Conservation (phyloP, 2,888 invertebrate genomes). For the Cheilosia scutellata region DNA sequence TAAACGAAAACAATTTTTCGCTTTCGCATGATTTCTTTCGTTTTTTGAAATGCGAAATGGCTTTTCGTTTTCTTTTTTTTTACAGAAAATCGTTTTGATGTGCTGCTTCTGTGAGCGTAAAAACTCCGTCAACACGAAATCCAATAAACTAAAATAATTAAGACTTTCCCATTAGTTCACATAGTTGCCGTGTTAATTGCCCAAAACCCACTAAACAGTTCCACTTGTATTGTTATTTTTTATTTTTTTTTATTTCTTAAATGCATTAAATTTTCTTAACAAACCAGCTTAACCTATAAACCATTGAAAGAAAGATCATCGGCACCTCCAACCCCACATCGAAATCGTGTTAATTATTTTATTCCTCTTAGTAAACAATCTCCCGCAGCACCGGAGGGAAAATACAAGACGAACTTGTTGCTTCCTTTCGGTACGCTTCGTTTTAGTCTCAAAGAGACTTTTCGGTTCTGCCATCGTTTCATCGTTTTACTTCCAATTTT, state of each 20-base stretch:
- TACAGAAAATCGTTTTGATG: too few species aligned
- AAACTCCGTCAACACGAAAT: too few species aligned
- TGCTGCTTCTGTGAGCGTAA: too few species aligned
- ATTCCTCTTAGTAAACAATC: slow-evolving; percentile 62
- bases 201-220: background rate
- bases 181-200: background rate
- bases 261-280: slow-evolving; percentile 6
- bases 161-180: background rate
- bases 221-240: background rate
- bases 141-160: too few species aligned
- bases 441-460: slow-evolving; percentile 52
- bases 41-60: too few species aligned
- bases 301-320: slow-evolving; percentile 16
- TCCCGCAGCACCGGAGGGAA: slow-evolving; percentile 13
- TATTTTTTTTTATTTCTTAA: slow-evolving; percentile 5
- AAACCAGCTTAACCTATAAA: slow-evolving; percentile 54
- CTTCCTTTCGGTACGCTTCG: slow-evolving; percentile 43
- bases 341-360: slow-evolving; percentile 67
- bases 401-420: slow-evolving; percentile 58
- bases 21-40: too few species aligned
- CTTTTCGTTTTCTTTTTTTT: too few species aligned
- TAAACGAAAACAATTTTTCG: too few species aligned
- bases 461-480: slow-evolving; percentile 49
- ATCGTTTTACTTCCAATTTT: slow-evolving; percentile 75
- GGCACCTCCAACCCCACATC: background rate